Base-by-base conservation (phyloP, 2,888 invertebrate genomes). In the Drosophila cognata region DNA sequence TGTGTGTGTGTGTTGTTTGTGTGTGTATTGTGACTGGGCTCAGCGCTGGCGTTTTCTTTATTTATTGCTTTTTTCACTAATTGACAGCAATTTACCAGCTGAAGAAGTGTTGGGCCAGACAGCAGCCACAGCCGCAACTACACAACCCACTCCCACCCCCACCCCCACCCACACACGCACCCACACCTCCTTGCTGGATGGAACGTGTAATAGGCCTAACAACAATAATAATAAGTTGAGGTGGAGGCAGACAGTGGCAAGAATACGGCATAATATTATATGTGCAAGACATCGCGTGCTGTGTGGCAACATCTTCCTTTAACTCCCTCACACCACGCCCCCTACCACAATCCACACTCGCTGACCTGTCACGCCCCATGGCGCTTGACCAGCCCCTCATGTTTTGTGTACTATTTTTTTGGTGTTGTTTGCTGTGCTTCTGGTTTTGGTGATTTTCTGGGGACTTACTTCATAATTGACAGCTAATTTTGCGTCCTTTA, bases 21-120 rank as follows among this genome's bases (percentile, higher is more conserved):
- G 53, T 55, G 55, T 36, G n/a, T n/a, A 7, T 28, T 73, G 28
- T 48, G 51, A 16, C 29, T 62, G 38, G 25, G 43, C 43, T 38
- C 50, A 51, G 50, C 63, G 71, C 52, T 68, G 72, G 70, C 73
- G 77, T 69, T 73, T 73, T 66, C 56, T 81, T 88, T 88, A 88
- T 85, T 87, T 89, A 89, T 89, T 81, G 83, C 88, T 81, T 88
- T 85, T 74, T 77, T 71, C 83, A 83, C 90, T 87, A 87, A 89
- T 89, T 87, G 90, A 87, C 88, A 88, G 90, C 90, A 89, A 87
- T 87, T 87, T 89, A 88, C 83, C 76, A 83, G 77, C 89, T 81
- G 73, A 76, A 87, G 79, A 84, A 84, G 89, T 84, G 79, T 81
- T 77, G 61, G 62, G 62, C 67, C 66, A 59, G 56, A 50, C 53